Percentiles rank a stretch among this genome's conserved stretches.
Conservation (phyloP, 1,140 invertebrate species). For the Luehdorfia chinensis region DNA sequence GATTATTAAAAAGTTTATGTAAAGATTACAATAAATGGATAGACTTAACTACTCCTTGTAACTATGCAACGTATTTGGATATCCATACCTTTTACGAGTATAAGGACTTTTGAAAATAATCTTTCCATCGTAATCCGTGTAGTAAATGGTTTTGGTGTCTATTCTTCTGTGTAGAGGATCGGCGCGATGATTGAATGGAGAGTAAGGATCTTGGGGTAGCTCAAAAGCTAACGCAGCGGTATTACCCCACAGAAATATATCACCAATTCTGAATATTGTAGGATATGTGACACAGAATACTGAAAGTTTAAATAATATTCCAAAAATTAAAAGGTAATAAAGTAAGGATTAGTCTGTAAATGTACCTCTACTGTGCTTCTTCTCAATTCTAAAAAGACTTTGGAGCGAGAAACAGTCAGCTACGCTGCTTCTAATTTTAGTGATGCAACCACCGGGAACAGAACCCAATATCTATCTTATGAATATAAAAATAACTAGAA, state of each 20-base stretch:
- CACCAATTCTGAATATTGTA: slow-evolving; percentile 74
- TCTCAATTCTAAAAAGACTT: no score
- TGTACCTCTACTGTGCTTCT: no score
- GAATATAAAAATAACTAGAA: no score
- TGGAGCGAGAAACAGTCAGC: no score
- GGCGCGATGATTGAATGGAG: slow-evolving; percentile 58
- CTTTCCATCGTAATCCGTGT: slow-evolving; percentile 55
- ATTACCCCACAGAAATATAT: slow-evolving; percentile 81
- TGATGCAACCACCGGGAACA: no score
- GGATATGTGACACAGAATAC: slow-evolving; percentile 82
- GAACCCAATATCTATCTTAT: no score
- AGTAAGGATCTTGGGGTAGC: slow-evolving; percentile 80
- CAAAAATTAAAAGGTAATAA: background rate
- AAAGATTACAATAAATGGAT: no score
- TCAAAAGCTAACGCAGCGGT: slow-evolving; percentile 87
- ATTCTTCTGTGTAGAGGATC: slow-evolving; percentile 68
- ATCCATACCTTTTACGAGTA: slow-evolving; percentile 21
- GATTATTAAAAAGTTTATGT: no score
- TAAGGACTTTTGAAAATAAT: slow-evolving; percentile 49
- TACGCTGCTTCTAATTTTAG: no score
- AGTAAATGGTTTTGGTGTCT: slow-evolving; percentile 58
- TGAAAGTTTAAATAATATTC: slow-evolving; percentile 37
- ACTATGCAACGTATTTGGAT: no score
- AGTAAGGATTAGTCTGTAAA: no score
- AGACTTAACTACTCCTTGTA: no score